These are phyloP conservation scores for Drosophila paracracens DNA, from an alignment of 2,888 invertebrate genomes.

Conservation along the genomic window DNA sequence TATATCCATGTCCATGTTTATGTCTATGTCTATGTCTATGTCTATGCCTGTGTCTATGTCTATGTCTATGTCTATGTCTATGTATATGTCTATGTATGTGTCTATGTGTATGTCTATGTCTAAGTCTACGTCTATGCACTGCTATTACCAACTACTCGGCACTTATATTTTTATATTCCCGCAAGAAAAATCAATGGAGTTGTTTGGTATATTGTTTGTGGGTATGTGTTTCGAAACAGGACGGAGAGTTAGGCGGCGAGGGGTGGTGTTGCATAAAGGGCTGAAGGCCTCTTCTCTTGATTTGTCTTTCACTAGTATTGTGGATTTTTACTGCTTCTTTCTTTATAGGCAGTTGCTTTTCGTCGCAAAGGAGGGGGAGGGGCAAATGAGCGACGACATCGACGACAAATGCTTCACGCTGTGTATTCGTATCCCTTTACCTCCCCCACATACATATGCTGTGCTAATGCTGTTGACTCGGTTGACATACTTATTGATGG, in stretches of 20 bases:
- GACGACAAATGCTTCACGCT: conserved; percentile 50
- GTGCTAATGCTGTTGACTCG: conserved; percentile 58
- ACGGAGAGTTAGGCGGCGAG: background rate
- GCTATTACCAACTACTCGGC: conserved; percentile 33
- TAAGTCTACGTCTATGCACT: conserved; percentile 47
- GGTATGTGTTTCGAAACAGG: conserved; percentile 22
- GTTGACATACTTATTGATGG: conserved; percentile 73
- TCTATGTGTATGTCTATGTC: conserved; percentile 39
- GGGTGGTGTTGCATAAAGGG: background rate
- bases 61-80: conserved; percentile 36
- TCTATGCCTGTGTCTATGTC: conserved; percentile 28
- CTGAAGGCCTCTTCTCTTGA: conserved; percentile 56
- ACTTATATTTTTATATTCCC: conserved; percentile 66
- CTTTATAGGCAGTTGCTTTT: conserved; percentile 28
- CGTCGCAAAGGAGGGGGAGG: background rate
- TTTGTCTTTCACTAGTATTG: conserved; percentile 48
- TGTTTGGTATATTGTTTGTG: conserved; percentile 70
- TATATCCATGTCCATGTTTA: conserved; percentile 32
- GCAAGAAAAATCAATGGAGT: conserved; percentile 81
- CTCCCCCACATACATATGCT: conserved; percentile 13
- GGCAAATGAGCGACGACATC: conserved; percentile 70
- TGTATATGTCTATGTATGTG: conserved; percentile 44
- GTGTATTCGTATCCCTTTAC: background rate
- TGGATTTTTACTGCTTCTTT: conserved; percentile 33
- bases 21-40: conserved; percentile 46